Base-by-base conservation (phyloP, 1,140 invertebrate species). In the Aphis craccivora region DNA sequence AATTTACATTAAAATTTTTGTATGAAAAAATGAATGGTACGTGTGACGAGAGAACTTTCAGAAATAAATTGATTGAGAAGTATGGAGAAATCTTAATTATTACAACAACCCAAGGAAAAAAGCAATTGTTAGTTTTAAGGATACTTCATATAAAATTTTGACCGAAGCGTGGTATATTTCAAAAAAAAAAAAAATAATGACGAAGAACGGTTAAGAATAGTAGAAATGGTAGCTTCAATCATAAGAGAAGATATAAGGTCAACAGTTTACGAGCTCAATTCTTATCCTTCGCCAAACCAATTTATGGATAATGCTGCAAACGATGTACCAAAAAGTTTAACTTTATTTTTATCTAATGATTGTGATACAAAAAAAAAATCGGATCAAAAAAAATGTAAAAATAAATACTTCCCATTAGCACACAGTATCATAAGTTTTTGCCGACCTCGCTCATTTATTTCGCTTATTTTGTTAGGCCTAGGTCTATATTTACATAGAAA, bases 61-160 rank as follows among this genome's bases (percentile, higher is more conserved):
- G 14, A 45, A 88, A 88, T 53, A 88, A 88, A 88, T 88, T 88
- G 2, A 51, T n/a, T n/a, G 86, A 88, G 86, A 88, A 88, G 45
- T 88, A 51, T 35, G 45, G 86, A 11, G 35, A 45, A 1, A 45
- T 51, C 48, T 23, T 55, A 55, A 23, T 55, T 23, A 55, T 55
- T 23, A 55, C 53, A 23, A 23, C 23, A 55, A 25, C 53, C 25
- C 53, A 25, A 25, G 53, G 23, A 55, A 55, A 25, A 25, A 55
- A 23, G 4, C 23, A 55, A 9, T 55, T 25, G 53, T 55, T 8
- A 8, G 23, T 55, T 55, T 55, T 25, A 55, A 55, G 7, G 1
- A 55, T 25, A 25, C 53, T 7, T 8, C 7, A 25, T 55, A 25
- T 25, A 55, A 25, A 55, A 9, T 55, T 0, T 55, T 55, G 7